These are phyloP conservation scores for Macquaria australasica DNA, from an alignment of 2,113 vertebrate species.

Conservation along the genomic window DNA sequence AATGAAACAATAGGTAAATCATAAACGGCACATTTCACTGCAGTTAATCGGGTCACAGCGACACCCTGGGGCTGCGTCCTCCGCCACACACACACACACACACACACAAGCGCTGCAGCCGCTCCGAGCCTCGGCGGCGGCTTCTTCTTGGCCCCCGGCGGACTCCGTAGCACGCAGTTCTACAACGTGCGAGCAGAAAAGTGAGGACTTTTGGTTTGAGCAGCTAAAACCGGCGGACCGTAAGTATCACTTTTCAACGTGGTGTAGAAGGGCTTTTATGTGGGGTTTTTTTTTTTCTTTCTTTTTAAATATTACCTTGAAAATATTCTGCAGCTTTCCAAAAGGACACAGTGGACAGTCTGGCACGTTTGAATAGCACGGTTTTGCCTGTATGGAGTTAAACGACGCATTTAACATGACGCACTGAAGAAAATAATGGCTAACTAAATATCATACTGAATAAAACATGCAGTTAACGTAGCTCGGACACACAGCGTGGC, in stretches of 20 bases:
- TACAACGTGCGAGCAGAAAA: conserved; percentile 69
- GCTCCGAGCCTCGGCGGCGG: too few species aligned
- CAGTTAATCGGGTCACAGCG: background rate
- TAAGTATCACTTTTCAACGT: conserved; percentile 47
- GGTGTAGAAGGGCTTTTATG: fast-evolving
- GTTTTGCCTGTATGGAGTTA: conserved; percentile 7
- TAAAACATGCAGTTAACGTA: fast-evolving
- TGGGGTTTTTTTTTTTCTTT: too few species aligned
- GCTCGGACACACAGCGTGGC: background rate
- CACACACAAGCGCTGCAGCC: too few species aligned
- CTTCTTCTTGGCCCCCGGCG: conserved; percentile 59
- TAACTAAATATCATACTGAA: background rate
- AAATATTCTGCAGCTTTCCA: background rate
- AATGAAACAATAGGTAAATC: background rate
- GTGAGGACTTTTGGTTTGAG: conserved; percentile 15
- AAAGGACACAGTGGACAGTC: background rate
- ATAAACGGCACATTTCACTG: too few species aligned
- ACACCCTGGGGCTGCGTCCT: conserved; percentile 4
- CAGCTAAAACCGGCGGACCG: background rate
- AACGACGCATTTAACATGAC: background rate
- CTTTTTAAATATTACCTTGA: fast-evolving
- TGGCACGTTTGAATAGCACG: conserved; percentile 11
- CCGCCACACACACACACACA: too few species aligned
- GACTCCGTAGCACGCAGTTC: conserved; percentile 75
- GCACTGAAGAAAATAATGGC: fast-evolving